Conservation (phyloP, 2,888 invertebrate species). For the Boloria euphrosyne region DNA sequence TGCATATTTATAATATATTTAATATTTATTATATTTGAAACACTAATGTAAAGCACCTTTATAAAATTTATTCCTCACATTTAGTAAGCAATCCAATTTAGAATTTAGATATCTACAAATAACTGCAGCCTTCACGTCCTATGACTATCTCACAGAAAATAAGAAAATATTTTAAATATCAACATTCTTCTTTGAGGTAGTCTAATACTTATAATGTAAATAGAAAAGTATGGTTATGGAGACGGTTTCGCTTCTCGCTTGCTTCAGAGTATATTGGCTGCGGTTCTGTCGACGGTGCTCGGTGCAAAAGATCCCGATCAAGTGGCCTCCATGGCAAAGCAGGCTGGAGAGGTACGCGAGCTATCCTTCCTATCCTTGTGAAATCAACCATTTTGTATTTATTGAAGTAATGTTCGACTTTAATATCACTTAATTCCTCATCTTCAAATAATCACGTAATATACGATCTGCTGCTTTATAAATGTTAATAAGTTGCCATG, state of each 20-base stretch:
- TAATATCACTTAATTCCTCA: too few species aligned
- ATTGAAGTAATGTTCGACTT: not conserved
- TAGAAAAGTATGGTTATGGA: slow-evolving; percentile 80
- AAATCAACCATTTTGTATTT: slow-evolving; percentile 33
- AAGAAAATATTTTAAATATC: not conserved
- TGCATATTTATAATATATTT: slow-evolving; percentile 51
- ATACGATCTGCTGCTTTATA: too few species aligned
- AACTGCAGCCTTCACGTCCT: slow-evolving; percentile 61
- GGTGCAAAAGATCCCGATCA: slow-evolving; percentile 95
- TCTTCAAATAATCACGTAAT: too few species aligned
- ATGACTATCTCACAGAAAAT: slow-evolving; percentile 63
- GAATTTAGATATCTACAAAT: slow-evolving; percentile 61
- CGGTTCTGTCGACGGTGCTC: slow-evolving; percentile 94
- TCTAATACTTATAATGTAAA: slow-evolving; percentile 66
- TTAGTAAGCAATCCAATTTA: slow-evolving; percentile 58
- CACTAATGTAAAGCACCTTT: slow-evolving; percentile 67
- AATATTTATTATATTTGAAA: slow-evolving; percentile 46
- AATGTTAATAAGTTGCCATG: too few species aligned
- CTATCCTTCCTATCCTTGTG: slow-evolving; percentile 69
- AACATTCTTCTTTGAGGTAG: slow-evolving; percentile 57
- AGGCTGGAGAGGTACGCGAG: slow-evolving; percentile 95
- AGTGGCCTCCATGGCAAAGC: slow-evolving; percentile 96
- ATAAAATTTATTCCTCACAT: slow-evolving; percentile 66
- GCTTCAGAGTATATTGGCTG: slow-evolving; percentile 95
- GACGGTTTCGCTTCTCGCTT: slow-evolving; percentile 82